Evolutionary conservation across 1,140 invertebrate species (phyloP), one percentile per base, ranked within the genome.

Genomic region (Rhagoletis zephyria): DNA sequence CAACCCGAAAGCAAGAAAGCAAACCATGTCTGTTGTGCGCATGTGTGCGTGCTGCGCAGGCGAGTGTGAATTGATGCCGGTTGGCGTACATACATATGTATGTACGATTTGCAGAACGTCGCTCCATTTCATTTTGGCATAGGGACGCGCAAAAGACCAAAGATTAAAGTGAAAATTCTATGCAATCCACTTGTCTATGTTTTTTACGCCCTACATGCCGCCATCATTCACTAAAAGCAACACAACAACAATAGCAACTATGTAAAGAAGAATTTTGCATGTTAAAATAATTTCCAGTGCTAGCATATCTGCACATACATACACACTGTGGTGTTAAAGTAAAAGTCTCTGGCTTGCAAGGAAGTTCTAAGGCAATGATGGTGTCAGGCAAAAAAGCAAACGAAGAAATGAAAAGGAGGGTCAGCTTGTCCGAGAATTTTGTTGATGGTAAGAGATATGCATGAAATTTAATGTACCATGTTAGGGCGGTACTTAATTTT

Each of bases 21-120:
- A 30, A 30, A 30, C 30, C 30, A 19, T 81, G 42, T 12, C 45
- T 59, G 2, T 30, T 7, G 56, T 48, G 74, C 19, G 48, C 19
- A 56, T 81, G 74, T 81, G 51, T 81, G 74, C 19, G 74, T 59
- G 74, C n/a, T 30, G 51, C 30, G 30, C 30, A n/a, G 51, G 45
- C 48, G 51, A 56, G 45, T 81, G 48, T 30, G 48, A 81, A 81
- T 51, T 81, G 19, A 81, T 81, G 48, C 48, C 74, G 74, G 16
- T 81, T 56, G 74, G 42, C 67, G 45, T 30, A 56, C 48, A 51
- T 51, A 12, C 65, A 6, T n/a, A 77, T 9, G n/a, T 77, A 48
- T 6, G 42, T 51, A 56, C 4, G 61, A 14, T 16, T 14, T 14
- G 12, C n/a, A n/a, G 16, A 81, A 16, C 6, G 74, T 81, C 16